Percentiles rank a stretch among this genome's conserved stretches.
phyloP scores from a whole-genome alignment of 2,888 invertebrate genomes.

The Epirrhoe alternata region DNA sequence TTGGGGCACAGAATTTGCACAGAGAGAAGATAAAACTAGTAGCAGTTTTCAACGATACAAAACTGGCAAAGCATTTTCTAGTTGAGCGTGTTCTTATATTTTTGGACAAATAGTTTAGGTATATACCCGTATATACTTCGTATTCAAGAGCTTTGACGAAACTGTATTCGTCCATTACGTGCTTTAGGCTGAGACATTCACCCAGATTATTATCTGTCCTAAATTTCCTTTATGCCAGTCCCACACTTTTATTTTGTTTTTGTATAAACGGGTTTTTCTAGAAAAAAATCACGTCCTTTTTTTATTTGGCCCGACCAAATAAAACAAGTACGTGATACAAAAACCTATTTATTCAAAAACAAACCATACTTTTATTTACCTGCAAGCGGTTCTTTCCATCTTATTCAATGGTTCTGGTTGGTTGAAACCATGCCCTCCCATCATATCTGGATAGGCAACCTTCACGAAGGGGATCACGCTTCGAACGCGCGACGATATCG shows the following conservation, averaged over 20 bases:
- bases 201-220: neutral
- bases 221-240: neutral
- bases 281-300: too few relatives aligned
- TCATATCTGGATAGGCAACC: slow-evolving; percentile 90
- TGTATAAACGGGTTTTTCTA: too few relatives aligned
- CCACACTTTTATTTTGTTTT: slow-evolving; percentile 14
- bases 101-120: neutral
- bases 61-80: too few relatives aligned
- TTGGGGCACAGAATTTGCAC: neutral
- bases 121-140: too few relatives aligned
- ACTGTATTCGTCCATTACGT: too few relatives aligned
- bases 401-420: slow-evolving; percentile 87
- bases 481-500: slow-evolving; percentile 83
- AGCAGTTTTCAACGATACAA: too few relatives aligned
- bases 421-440: slow-evolving; percentile 83
- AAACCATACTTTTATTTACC: slow-evolving; percentile 53
- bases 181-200: neutral
- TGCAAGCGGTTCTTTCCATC: slow-evolving; percentile 78
- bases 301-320: too few relatives aligned
- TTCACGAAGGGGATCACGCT: slow-evolving; percentile 89
- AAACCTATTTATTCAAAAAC: too few relatives aligned
- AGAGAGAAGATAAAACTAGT: too few relatives aligned
- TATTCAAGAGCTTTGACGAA: too few relatives aligned
- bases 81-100: neutral
- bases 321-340: too few relatives aligned